Base-by-base conservation (phyloP, 2,113 vertebrate species). In the Peromyscus maniculatus region DNA sequence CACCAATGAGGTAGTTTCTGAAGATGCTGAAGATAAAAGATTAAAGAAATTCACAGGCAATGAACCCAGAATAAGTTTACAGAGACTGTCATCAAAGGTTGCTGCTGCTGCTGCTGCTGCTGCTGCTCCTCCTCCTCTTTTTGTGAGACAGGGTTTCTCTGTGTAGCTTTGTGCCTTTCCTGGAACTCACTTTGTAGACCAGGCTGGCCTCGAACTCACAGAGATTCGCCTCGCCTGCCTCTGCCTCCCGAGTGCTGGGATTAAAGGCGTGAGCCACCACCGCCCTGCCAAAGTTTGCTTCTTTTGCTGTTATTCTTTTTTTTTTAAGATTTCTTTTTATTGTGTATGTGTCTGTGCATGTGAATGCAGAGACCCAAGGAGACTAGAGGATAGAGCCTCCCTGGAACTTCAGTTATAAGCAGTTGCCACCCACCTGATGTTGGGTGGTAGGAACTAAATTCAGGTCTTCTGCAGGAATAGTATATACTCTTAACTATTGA, bases 11-110 rank as follows among this genome's bases (percentile, higher is more conserved):
- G 6, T 75, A 26, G 43, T 39, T 95, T 94, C 82, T 95, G 66
- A 95, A 91, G 89, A 59, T 46, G n/a, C 3, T 57, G 39, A 94
- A 46, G 1, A 46, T 62, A 93, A 66, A 66, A 79, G 46, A 77
- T 59, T 86, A 88, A 91, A 96, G 79, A 96, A 84, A 94, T 82
- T 28, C 36, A 66, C 13, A 75, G 77, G 77, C 33, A 88, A 72
- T 4, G 22, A 3, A 43, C 43, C 43, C 43, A 43, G n/a, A 49
- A 0, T 3, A 3, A 88, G 55, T 95, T 93, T 92, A 74, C 77
- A 92, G 55, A 89, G 79, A 69, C 69, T 71, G 15, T 36, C 28
- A 67, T 36, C 36, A 71, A 69, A 69, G 67, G 67, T 36, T 43
- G 43, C 43, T 43, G 3, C 43, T 43, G 0, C 43, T 43, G 0